Evolutionary conservation across 2,888 invertebrate species (phyloP).

Genomic region (Xestobium rufovillosum): DNA sequence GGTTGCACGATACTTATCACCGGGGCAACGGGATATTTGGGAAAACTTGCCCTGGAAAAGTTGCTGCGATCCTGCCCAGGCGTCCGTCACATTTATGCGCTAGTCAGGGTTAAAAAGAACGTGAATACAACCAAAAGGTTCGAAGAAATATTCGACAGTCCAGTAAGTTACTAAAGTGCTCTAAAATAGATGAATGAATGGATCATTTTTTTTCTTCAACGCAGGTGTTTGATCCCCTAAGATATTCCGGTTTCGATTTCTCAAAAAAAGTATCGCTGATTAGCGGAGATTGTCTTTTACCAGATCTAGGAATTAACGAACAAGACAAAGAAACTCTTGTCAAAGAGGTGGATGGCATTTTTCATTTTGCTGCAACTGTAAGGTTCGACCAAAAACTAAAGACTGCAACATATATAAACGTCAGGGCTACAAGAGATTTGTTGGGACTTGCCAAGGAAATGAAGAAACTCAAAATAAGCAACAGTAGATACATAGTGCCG

Average conservation of each 20-base stretch:
- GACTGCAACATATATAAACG: conserved; percentile 61
- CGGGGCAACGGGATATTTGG: conserved; percentile 41
- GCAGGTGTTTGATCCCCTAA: conserved; percentile 49
- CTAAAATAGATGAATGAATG: too few species aligned
- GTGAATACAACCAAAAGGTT: conserved; percentile 30
- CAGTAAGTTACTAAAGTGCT: too few species aligned
- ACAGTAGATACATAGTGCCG: conserved; percentile 52
- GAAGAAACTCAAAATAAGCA: conserved; percentile 56
- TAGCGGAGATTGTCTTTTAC: conserved; percentile 48
- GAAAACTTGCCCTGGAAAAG: conserved; percentile 36
- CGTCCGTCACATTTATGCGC: conserved; percentile 32
- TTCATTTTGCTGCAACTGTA: conserved; percentile 72
- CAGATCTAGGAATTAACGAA: conserved; percentile 47
- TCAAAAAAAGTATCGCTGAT: conserved; percentile 51
- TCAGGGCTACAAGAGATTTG: conserved; percentile 57
- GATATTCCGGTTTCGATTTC: conserved; percentile 45
- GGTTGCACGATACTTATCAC: conserved; percentile 35
- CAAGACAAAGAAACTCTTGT: conserved; percentile 45
- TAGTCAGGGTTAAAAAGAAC: conserved; percentile 35
- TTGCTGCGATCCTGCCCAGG: conserved; percentile 36
- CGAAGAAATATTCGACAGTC: conserved; percentile 53
- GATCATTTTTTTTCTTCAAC: conserved; percentile 25
- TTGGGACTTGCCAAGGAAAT: conserved; percentile 58
- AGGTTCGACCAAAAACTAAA: conserved; percentile 65
- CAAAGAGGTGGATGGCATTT: conserved; percentile 55